phyloP scores from a whole-genome alignment of 2,113 vertebrate genomes.

The Xenus cinereus region DNA sequence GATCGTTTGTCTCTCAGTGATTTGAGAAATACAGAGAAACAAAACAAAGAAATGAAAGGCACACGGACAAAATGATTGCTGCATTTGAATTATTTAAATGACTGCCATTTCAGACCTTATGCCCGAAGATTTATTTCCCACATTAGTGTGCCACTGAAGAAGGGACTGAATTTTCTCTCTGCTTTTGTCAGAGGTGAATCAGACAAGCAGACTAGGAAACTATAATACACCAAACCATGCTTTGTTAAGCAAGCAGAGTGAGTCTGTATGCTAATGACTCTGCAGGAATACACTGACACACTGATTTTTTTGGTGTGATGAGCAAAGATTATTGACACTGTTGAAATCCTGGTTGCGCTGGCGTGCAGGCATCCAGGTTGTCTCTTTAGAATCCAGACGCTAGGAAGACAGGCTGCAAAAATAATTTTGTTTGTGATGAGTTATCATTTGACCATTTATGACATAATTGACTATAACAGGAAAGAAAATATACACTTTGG shows the following conservation, averaged over 20 bases:
- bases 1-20: conserved; percentile 20
- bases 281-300: conserved; percentile 64
- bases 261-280: conserved; percentile 75
- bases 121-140: conserved; percentile 41
- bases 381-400: conserved; percentile 66
- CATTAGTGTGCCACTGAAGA: conserved; percentile 33
- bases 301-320: conserved; percentile 67
- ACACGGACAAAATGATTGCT: conserved; percentile 2
- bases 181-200: conserved; percentile 66
- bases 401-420: conserved; percentile 71
- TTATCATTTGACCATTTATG: conserved; percentile 44
- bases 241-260: conserved; percentile 74
- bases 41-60: conserved; percentile 66
- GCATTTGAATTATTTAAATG: conserved; percentile 68
- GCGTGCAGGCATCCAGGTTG: conserved; percentile 65
- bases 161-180: conserved; percentile 11
- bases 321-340: conserved; percentile 76
- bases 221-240: conserved; percentile 53
- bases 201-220: conserved; percentile 50
- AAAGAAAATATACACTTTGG: conserved; percentile 8
- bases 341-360: conserved; percentile 73
- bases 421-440: conserved; percentile 23
- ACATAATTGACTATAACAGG: conserved; percentile 10
- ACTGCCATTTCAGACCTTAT: conserved; percentile 62
- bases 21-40: conserved; percentile 59